Conservation (phyloP, 2,113 vertebrate species). For the Spea bombifrons region DNA sequence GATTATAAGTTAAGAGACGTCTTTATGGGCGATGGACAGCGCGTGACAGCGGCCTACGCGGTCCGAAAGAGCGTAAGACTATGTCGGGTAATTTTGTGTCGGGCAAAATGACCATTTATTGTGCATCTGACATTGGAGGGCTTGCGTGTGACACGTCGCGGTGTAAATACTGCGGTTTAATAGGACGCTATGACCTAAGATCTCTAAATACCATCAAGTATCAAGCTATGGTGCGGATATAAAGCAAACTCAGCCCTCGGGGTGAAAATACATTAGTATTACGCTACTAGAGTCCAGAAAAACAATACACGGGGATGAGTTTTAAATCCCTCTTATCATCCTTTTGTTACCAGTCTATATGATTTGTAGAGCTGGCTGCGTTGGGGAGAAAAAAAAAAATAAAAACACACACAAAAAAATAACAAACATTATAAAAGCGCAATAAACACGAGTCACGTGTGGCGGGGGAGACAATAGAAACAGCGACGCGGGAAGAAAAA, state of each 20-base stretch:
- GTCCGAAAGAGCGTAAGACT: not conserved
- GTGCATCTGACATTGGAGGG: slow-evolving; percentile 56
- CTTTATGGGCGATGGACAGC: slow-evolving; percentile 49
- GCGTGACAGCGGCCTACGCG: slow-evolving; percentile 37
- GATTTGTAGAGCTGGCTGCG: slow-evolving; percentile 22
- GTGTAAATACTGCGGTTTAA: slow-evolving; percentile 57
- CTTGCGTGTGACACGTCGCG: slow-evolving; percentile 53
- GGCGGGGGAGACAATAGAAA: not conserved
- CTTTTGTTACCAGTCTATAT: slow-evolving; percentile 27
- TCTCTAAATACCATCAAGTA: slow-evolving; percentile 48
- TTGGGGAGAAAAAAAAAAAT: not conserved
- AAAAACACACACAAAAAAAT: slow-evolving; percentile 4
- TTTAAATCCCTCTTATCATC: slow-evolving; percentile 46
- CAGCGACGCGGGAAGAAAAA: not conserved
- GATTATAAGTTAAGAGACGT: slow-evolving; percentile 45
- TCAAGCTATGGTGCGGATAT: slow-evolving; percentile 42
- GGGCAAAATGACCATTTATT: slow-evolving; percentile 55
- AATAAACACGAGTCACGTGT: slow-evolving; percentile 15
- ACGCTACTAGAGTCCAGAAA: slow-evolving; percentile 48
- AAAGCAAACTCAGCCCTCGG: slow-evolving; percentile 26
- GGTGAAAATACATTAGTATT: not conserved
- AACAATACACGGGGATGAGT: slow-evolving; percentile 38
- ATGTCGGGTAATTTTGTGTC: slow-evolving; percentile 52
- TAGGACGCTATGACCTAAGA: slow-evolving; percentile 49
- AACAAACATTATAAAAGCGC: slow-evolving; percentile 23